These are phyloP conservation scores for Valencia hispanica DNA, from an alignment of 2,797 vertebrate genomes.

Conservation along the genomic window DNA sequence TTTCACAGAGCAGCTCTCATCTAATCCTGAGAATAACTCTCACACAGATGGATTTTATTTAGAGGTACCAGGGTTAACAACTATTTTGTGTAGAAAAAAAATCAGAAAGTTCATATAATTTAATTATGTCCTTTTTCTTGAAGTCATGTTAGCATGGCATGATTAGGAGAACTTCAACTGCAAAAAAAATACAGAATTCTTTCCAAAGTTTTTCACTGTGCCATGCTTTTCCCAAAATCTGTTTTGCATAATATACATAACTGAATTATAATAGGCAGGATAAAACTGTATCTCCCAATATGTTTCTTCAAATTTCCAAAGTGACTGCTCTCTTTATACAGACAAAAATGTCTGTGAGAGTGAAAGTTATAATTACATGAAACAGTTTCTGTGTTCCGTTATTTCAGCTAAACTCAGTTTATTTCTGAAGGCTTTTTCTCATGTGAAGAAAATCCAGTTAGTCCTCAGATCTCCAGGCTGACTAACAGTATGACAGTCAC, in stretches of 20 bases:
- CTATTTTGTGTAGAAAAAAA: neutral
- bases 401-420: neutral
- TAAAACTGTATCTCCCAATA: neutral
- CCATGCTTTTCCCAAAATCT: neutral
- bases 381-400: constrained; percentile 11
- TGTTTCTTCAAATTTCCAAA: neutral
- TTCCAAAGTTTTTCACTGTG: neutral
- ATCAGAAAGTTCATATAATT: neutral
- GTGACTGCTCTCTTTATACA: neutral
- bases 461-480: constrained; percentile 17
- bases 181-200: neutral
- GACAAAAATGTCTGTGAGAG: neutral
- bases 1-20: neutral
- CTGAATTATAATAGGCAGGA: neutral
- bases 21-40: neutral
- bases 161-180: neutral
- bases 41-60: neutral
- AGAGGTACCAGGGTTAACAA: neutral
- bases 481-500: constrained; percentile 17
- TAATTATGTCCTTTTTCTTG: neutral
- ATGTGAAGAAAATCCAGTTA: constrained; percentile 9
- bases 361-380: constrained; percentile 29
- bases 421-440: constrained; percentile 13
- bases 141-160: neutral
- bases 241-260: neutral